Evolutionary conservation across 2,797 vertebrate species (phyloP), one percentile per base, ranked within the genome.

Genomic region (Takifugu ocellatus): DNA sequence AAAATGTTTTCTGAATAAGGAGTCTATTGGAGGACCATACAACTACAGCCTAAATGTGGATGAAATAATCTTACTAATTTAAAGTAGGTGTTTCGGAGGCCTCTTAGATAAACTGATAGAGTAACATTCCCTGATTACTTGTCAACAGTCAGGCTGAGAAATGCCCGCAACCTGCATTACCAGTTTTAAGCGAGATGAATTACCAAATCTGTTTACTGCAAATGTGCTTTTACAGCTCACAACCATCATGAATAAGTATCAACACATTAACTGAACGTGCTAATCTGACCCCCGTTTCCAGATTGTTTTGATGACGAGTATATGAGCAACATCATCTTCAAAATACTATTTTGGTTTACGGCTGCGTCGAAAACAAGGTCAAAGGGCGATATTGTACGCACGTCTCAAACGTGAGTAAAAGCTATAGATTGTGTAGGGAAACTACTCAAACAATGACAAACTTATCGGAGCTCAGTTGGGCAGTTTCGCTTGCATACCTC

Each of bases 161-260:
- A 61, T 66, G 61, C 54, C 68, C 66, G 63, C 72, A 89, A 90
- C 87, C 89, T 86, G 89, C 76, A 79, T 49, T 55, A 89, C 89
- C 66, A 48, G 89, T 90, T 90, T 84, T 5, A 67, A 63, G 60
- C 2, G 52, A 62, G 53, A 79, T 49, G 67, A 82, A 81, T 75
- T 14, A 6, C 75, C 51, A 58, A 46, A 51, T 66, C 48, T 62
- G 56, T 62, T 79, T 49, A 63, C 48, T 55, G 66, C 59, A 77
- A 61, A 74, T 59, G 62, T 53, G 54, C 55, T 25, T 56, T 31
- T 25, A 29, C 33, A 44, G 54, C 10, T 42, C 1, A 52, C 50
- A 5, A 51, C 15, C 1, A 33, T 9, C 1, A 33, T 9, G n/a
- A 56, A 24, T 7, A 51, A 1, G 43, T 16, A 6, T 5, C 10